phyloP scores from a whole-genome alignment of 2,797 vertebrate species.

The Anabacerthia variegaticeps region DNA sequence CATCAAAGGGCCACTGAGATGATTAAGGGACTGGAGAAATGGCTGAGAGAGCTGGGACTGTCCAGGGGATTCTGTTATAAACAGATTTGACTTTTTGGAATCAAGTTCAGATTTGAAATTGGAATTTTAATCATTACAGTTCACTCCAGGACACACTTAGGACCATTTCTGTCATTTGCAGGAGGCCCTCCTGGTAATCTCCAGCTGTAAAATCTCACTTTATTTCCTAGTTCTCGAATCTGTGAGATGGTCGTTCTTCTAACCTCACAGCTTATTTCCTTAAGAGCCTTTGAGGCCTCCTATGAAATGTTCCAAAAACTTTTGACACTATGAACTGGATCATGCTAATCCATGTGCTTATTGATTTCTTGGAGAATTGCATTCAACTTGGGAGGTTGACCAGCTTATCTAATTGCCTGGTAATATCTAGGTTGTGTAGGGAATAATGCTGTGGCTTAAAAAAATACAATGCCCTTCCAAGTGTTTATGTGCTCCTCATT shows the following conservation, averaged over 20 bases:
- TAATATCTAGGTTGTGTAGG: not conserved
- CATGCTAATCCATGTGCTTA: slow-evolving; percentile 13
- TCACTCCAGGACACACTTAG: not conserved
- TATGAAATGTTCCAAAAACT: not conserved
- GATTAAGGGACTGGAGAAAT: not conserved
- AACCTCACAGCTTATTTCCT: slow-evolving; percentile 15
- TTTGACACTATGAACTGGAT: not conserved
- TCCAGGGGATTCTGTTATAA: not conserved
- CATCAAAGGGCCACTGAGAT: not conserved
- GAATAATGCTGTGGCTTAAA: not conserved
- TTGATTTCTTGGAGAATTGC: not conserved
- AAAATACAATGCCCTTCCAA: not conserved
- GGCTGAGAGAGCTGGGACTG: not conserved
- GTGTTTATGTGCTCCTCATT: not conserved
- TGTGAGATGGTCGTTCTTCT: not conserved
- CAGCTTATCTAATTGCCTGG: not conserved
- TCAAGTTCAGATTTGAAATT: not conserved
- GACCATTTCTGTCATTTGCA: not conserved
- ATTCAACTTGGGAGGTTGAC: not conserved
- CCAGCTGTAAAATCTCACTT: not conserved
- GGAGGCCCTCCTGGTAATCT: not conserved
- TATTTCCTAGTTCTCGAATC: not conserved
- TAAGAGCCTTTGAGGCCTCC: not conserved
- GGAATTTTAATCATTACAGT: not conserved
- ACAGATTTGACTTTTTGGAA: not conserved